Evolutionary conservation across 1,140 invertebrate genomes (phyloP).

Genomic region (Macrobrachium nipponense): DNA sequence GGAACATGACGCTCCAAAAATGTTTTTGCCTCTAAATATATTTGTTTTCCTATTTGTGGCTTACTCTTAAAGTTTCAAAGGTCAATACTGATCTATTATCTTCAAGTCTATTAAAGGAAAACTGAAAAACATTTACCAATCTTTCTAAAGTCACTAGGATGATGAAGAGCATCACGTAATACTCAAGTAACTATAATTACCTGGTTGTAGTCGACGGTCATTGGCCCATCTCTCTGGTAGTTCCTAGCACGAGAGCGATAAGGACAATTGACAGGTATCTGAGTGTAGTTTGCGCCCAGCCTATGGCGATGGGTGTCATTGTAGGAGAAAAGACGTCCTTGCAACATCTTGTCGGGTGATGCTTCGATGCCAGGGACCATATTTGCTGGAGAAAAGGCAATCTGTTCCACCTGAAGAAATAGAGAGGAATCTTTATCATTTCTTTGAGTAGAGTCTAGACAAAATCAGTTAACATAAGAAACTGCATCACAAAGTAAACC

Average conservation of each 20-base stretch:
- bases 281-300: constrained; percentile 91
- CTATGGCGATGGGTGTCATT: constrained; percentile 94
- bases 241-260: constrained; percentile 76
- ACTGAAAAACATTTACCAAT: no score
- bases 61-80: no score
- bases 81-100: no score
- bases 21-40: no score
- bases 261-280: constrained; percentile 96
- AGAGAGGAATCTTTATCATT: neutral
- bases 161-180: constrained; percentile 21
- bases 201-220: constrained; percentile 70
- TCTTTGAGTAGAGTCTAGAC: neutral
- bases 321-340: constrained; percentile 93
- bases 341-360: constrained; percentile 93
- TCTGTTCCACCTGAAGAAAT: constrained; percentile 89
- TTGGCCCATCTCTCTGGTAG: constrained; percentile 90
- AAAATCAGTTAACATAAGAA: no score
- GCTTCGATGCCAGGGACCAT: constrained; percentile 91
- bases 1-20: no score
- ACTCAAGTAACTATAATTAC: constrained; percentile 35
- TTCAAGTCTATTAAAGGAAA: no score
- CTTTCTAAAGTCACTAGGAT: no score
- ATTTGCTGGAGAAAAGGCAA: constrained; percentile 92
- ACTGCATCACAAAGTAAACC: no score
- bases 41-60: no score